A percentile compares a stretch with the other conserved stretches of the same genome.
These are phyloP conservation scores for Protosalanx chinensis DNA, from an alignment of 2,797 vertebrate genomes.

Conservation along the genomic window DNA sequence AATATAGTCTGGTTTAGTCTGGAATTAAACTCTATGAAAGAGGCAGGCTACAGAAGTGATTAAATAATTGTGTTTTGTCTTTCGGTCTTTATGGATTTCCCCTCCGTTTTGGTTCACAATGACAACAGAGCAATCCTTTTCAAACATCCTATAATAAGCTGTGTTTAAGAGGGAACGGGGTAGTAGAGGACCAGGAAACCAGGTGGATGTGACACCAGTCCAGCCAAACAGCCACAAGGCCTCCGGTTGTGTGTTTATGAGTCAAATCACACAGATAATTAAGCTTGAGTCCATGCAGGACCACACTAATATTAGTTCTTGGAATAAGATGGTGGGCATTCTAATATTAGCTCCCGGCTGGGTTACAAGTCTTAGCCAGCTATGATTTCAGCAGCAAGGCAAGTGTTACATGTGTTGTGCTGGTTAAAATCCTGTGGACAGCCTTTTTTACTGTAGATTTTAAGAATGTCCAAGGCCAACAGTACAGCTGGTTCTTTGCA, in stretches of 20 bases:
- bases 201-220: slow-evolving; percentile 27
- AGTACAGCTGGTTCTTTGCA: too few relatives aligned
- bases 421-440: slow-evolving; percentile 13
- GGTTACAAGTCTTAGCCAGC: slow-evolving; percentile 40
- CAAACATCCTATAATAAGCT: background rate
- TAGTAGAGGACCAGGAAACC: background rate
- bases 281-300: slow-evolving; percentile 34
- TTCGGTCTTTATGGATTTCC: background rate
- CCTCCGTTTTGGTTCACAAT: background rate
- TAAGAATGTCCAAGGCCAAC: background rate
- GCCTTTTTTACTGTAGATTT: slow-evolving; percentile 3
- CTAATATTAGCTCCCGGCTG: slow-evolving; percentile 65
- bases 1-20: background rate
- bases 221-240: slow-evolving; percentile 5
- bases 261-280: slow-evolving; percentile 61
- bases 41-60: too few relatives aligned
- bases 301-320: slow-evolving; percentile 55
- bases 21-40: too few relatives aligned
- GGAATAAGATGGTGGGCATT: slow-evolving; percentile 25
- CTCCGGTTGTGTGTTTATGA: slow-evolving; percentile 19
- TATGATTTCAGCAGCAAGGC: slow-evolving; percentile 40
- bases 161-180: background rate
- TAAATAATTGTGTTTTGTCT: background rate
- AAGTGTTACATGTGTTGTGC: slow-evolving; percentile 30
- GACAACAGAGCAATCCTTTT: background rate